Percentiles rank a stretch among this genome's conserved stretches.
These are phyloP conservation scores for Falco concolor DNA, from an alignment of 2,797 vertebrate genomes.

Conservation along the genomic window DNA sequence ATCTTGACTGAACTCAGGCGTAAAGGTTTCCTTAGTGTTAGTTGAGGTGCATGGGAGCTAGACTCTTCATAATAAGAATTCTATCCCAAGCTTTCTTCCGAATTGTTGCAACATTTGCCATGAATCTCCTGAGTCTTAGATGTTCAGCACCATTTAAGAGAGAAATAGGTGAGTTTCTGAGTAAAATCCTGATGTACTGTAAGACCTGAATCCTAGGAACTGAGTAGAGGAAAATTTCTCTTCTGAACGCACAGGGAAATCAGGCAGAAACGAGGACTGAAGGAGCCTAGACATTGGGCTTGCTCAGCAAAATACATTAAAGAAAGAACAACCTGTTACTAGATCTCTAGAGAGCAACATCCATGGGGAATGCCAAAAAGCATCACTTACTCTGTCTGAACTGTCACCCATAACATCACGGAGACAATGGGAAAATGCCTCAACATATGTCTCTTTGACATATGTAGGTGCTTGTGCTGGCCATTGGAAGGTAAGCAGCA, in stretches of 20 bases:
- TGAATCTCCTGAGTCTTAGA: background rate
- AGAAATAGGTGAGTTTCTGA: background rate
- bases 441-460: background rate
- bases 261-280: background rate
- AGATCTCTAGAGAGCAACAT: background rate
- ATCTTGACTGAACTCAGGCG: background rate
- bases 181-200: background rate
- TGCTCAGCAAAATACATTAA: background rate
- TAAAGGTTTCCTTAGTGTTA: background rate
- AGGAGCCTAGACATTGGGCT: background rate
- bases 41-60: background rate
- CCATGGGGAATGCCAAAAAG: background rate
- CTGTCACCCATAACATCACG: background rate
- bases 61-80: background rate
- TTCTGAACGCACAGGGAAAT: background rate
- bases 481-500: background rate
- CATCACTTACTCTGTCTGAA: background rate
- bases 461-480: background rate
- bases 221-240: background rate
- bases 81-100: background rate
- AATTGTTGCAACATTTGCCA: background rate
- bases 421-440: background rate
- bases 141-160: background rate
- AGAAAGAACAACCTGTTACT: background rate
- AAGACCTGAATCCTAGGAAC: background rate